Evolutionary conservation across 2,113 vertebrate species (phyloP).

Genomic region (Clarias macrocephalus): DNA sequence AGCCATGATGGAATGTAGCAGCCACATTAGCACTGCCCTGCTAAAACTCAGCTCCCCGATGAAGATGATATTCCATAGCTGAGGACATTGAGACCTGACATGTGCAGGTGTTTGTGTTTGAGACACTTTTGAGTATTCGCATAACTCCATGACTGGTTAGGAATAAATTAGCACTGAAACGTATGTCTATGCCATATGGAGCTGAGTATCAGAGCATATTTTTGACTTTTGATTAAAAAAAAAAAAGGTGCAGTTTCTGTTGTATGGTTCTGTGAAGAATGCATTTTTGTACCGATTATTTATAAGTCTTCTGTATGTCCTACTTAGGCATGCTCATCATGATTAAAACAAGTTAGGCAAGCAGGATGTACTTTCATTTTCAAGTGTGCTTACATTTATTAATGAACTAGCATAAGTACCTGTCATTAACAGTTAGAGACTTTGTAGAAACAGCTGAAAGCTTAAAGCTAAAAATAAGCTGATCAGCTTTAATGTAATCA

Average conservation of each 20-base stretch:
- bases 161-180: not conserved
- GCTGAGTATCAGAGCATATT: not conserved
- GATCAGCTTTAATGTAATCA: too few species aligned
- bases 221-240: not conserved
- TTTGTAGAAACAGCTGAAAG: too few species aligned
- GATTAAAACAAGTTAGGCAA: not conserved
- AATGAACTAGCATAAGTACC: not conserved
- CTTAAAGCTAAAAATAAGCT: too few species aligned
- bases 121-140: not conserved
- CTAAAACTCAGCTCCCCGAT: not conserved
- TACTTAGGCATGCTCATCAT: not conserved
- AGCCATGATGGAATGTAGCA: conserved; percentile 9
- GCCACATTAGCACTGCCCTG: not conserved
- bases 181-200: not conserved
- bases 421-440: too few species aligned
- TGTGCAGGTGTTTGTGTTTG: not conserved
- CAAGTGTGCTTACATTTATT: not conserved
- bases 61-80: not conserved
- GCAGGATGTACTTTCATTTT: too few species aligned
- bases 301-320: not conserved
- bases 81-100: not conserved
- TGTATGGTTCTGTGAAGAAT: not conserved
- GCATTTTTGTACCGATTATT: not conserved
- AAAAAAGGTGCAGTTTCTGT: not conserved
- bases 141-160: not conserved